These are phyloP conservation scores for Petrolisthes cinctipes DNA, from an alignment of 2,888 invertebrate genomes.

Conservation along the genomic window DNA sequence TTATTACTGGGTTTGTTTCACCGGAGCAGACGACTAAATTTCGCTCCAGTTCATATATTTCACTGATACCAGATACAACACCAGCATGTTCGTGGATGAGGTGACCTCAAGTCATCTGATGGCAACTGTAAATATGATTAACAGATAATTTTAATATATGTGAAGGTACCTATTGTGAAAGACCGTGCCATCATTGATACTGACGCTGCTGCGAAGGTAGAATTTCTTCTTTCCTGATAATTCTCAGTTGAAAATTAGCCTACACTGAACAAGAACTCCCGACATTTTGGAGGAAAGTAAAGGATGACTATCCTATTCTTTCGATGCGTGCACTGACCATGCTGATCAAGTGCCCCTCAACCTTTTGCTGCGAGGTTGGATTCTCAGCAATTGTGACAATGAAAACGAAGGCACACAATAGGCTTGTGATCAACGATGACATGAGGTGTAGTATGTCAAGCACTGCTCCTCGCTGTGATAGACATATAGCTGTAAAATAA, in stretches of 20 bases:
- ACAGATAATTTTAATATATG: too few relatives aligned
- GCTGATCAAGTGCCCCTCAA: slow-evolving; percentile 32
- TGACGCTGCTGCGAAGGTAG: slow-evolving; percentile 33
- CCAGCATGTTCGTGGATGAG: too few relatives aligned
- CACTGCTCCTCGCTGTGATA: slow-evolving; percentile 41
- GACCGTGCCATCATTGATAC: slow-evolving; percentile 38
- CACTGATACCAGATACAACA: too few relatives aligned
- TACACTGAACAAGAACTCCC: slow-evolving; percentile 35
- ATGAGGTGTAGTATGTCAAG: slow-evolving; percentile 43
- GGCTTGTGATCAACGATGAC: slow-evolving; percentile 29
- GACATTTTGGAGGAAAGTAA: slow-evolving; percentile 34
- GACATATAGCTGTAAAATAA: slow-evolving; percentile 20
- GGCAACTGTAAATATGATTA: too few relatives aligned
- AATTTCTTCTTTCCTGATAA: slow-evolving; percentile 47
- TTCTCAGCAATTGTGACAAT: slow-evolving; percentile 24
- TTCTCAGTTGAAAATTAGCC: slow-evolving; percentile 28
- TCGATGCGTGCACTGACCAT: slow-evolving; percentile 22
- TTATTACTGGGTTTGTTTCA: too few relatives aligned
- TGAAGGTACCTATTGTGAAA: too few relatives aligned
- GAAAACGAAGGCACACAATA: slow-evolving; percentile 43
- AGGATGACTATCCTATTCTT: slow-evolving; percentile 15
- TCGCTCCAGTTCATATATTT: too few relatives aligned
- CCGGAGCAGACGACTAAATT: too few relatives aligned
- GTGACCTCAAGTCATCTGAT: too few relatives aligned
- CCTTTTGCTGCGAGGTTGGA: slow-evolving; percentile 32